Conservation (phyloP, 1,140 invertebrate species). For the Platorchestia sp. region DNA sequence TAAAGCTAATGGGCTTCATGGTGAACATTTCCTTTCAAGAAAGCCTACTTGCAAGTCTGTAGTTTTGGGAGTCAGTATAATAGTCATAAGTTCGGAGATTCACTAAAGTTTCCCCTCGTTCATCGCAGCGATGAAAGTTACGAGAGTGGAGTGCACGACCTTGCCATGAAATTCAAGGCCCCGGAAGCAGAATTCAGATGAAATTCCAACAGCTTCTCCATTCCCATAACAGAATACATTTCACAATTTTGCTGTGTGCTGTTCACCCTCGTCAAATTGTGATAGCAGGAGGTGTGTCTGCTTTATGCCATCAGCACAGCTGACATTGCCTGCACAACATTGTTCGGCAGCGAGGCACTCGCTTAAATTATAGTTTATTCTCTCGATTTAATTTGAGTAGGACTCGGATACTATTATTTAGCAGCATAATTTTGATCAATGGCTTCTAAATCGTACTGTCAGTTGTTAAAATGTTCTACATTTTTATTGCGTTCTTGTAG, state of each 20-base stretch:
- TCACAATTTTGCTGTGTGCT: not conserved
- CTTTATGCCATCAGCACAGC: not conserved
- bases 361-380: not conserved
- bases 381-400: not conserved
- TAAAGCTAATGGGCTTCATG: not conserved
- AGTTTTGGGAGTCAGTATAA: not conserved
- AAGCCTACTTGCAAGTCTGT: not conserved
- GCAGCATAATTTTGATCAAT: not conserved
- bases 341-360: not conserved
- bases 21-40: not conserved
- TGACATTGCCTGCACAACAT: not conserved
- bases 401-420: not conserved
- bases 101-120: not conserved
- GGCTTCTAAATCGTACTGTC: not conserved
- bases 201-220: not conserved
- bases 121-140: not conserved
- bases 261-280: not conserved
- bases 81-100: not conserved
- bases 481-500: not conserved
- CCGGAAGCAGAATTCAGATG: not conserved
- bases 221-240: not conserved
- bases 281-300: not conserved
- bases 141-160: not conserved
- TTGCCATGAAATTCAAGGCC: not conserved
- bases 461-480: not conserved